These are phyloP conservation scores for Microcebus ravelobensis DNA, from an alignment of 2,113 vertebrate species.

Conservation along the genomic window DNA sequence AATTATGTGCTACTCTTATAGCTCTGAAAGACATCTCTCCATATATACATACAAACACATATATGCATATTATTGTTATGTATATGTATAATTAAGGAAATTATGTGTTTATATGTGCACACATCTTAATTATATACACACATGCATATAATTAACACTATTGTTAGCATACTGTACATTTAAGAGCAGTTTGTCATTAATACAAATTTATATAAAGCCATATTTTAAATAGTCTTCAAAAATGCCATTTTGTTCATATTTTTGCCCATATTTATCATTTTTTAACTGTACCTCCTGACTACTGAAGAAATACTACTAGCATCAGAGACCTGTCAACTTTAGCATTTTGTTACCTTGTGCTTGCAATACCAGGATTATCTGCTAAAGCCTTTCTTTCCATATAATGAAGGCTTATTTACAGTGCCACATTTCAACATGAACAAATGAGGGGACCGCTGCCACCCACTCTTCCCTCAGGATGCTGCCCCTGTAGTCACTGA, in stretches of 20 bases:
- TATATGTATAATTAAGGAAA: background rate
- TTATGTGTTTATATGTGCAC: background rate
- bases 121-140: background rate
- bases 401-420: background rate
- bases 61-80: background rate
- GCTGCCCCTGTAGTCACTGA: fast-evolving
- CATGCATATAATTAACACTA: background rate
- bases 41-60: background rate
- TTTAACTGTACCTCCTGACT: background rate
- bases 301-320: background rate
- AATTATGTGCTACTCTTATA: background rate
- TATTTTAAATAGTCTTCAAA: background rate
- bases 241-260: background rate
- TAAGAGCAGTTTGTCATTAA: background rate
- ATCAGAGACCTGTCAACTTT: background rate
- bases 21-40: background rate
- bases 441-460: background rate
- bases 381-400: background rate
- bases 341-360: background rate
- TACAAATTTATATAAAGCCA: background rate
- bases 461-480: too few species aligned
- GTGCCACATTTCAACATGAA: background rate
- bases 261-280: background rate
- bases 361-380: background rate
- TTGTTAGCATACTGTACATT: background rate